phyloP scores from a whole-genome alignment of 2,888 invertebrate genomes.

The Athalia circularis region DNA sequence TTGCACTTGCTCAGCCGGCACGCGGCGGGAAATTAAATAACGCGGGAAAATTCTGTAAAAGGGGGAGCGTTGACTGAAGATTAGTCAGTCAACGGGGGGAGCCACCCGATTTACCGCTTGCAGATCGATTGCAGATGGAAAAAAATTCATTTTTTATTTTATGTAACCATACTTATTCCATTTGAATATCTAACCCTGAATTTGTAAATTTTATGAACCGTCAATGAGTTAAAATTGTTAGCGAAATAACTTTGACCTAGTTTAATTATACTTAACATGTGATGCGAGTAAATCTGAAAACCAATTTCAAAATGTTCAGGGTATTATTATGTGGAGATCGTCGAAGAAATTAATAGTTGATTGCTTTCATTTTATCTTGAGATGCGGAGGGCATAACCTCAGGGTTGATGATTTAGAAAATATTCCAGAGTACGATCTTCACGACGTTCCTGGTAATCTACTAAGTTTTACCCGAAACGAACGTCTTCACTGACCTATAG shows the following conservation, averaged over 20 bases:
- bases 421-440: constrained; percentile 58
- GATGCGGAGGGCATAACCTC: constrained; percentile 56
- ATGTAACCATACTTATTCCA: too few relatives aligned
- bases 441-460: constrained; percentile 60
- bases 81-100: too few relatives aligned
- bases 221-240: constrained; percentile 17
- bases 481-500: neutral
- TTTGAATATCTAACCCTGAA: too few relatives aligned
- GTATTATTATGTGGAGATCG: constrained; percentile 62
- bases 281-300: constrained; percentile 21
- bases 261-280: neutral
- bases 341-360: constrained; percentile 57
- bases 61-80: too few relatives aligned
- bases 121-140: too few relatives aligned
- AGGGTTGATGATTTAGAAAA: constrained; percentile 58
- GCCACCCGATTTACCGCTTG: too few relatives aligned
- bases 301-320: constrained; percentile 57
- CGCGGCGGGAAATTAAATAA: too few relatives aligned
- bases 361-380: constrained; percentile 57
- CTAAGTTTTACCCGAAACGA: neutral
- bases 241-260: neutral
- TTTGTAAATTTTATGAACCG: neutral
- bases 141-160: too few relatives aligned
- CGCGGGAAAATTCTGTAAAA: too few relatives aligned
- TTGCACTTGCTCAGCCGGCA: too few relatives aligned